A percentile compares a stretch with the other conserved stretches of the same genome.
These are phyloP conservation scores for Sander lucioperca DNA, from an alignment of 2,113 vertebrate species.

Conservation along the genomic window DNA sequence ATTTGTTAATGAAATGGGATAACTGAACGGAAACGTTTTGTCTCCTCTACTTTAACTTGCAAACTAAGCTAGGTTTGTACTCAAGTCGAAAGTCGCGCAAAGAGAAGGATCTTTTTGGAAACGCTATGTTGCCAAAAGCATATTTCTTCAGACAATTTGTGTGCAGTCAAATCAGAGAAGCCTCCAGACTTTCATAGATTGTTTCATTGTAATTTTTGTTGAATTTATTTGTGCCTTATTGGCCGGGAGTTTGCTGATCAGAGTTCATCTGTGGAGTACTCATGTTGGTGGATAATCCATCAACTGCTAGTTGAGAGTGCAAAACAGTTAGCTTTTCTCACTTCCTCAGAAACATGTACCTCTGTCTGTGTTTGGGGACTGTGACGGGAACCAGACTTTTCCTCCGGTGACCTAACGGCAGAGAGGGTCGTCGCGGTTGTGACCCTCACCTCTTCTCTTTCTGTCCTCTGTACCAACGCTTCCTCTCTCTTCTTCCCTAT, in stretches of 20 bases:
- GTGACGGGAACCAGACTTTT: slow-evolving; percentile 40
- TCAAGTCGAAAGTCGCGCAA: neutral
- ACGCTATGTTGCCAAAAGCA: neutral
- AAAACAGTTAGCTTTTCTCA: slow-evolving; percentile 27
- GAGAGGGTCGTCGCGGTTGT: slow-evolving; percentile 17
- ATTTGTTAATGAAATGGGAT: no score
- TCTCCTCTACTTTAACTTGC: neutral
- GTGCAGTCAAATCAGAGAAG: slow-evolving; percentile 7
- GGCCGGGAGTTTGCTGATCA: slow-evolving; percentile 1
- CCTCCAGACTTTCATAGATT: neutral
- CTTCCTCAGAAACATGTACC: slow-evolving; percentile 45
- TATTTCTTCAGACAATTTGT: slow-evolving; percentile 24
- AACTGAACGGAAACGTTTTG: neutral
- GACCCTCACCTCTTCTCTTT: slow-evolving; percentile 31
- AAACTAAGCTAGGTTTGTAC: neutral
- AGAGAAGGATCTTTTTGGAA: neutral
- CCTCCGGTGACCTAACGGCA: slow-evolving; percentile 35
- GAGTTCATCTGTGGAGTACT: neutral
- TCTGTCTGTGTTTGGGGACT: slow-evolving; percentile 28
- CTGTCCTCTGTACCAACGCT: slow-evolving; percentile 10
- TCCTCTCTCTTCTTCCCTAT: slow-evolving; percentile 39
- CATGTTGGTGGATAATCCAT: slow-evolving; percentile 20
- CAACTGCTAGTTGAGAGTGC: neutral
- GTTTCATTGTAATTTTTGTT: neutral
- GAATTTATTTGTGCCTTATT: neutral